Conservation (phyloP, 64 coral and sea anemone species). For the Montipora foliosa region DNA sequence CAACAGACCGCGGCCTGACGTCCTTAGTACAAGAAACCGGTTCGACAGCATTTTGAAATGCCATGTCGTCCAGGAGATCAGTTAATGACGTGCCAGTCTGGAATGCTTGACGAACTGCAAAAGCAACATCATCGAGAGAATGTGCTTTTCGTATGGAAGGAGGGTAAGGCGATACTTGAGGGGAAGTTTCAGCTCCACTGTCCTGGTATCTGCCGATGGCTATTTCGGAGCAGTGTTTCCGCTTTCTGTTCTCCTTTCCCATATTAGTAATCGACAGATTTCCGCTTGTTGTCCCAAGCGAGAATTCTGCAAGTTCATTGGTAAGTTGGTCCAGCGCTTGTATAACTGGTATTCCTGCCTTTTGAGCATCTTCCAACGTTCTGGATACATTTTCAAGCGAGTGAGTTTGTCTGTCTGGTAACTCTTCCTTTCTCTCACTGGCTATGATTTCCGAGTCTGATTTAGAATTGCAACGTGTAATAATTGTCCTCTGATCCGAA, state of each 20-base stretch:
- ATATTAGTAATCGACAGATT: not conserved
- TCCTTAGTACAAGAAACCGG: not conserved
- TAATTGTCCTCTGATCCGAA: conserved; percentile 14
- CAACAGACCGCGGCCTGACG: conserved; percentile 40
- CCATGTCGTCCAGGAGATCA: conserved; percentile 34
- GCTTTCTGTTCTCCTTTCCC: conserved; percentile 8
- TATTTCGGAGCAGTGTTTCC: conserved; percentile 29
- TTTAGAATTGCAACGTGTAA: conserved; percentile 23
- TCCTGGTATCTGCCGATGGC: not conserved
- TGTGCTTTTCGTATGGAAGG: conserved; percentile 60
- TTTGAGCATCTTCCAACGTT: conserved; percentile 30
- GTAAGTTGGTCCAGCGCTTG: conserved; percentile 61
- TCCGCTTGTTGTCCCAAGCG: not conserved
- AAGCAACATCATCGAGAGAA: conserved; percentile 64
- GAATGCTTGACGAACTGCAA: conserved; percentile 43
- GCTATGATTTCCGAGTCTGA: conserved; percentile 31
- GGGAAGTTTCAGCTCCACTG: not conserved
- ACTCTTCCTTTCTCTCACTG: not conserved
- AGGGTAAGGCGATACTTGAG: conserved; percentile 21
- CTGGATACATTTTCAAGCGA: conserved; percentile 45
- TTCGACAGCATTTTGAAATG: conserved; percentile 35
- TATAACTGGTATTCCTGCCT: conserved; percentile 67
- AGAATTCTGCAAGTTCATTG: conserved; percentile 49
- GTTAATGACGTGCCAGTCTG: conserved; percentile 41
- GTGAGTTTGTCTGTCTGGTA: conserved; percentile 23